Conservation (phyloP, 2,888 invertebrate species). For the Eupithecia vulgata region DNA sequence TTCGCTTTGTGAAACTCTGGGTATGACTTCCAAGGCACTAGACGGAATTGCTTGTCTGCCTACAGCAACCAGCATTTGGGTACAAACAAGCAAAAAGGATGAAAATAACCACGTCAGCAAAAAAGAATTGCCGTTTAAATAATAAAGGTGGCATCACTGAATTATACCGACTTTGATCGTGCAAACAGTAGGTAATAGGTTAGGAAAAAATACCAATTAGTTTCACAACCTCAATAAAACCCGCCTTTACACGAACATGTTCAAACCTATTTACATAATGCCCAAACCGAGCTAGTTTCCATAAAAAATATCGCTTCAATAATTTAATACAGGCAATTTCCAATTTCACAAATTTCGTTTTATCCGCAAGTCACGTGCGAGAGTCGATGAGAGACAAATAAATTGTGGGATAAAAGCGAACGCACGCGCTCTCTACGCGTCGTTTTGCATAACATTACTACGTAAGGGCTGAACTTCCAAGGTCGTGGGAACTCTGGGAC, state of each 20-base stretch:
- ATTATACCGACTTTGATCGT: neutral
- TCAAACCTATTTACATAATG: conserved; percentile 2
- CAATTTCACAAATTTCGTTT: conserved; percentile 25
- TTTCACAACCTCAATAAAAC: neutral
- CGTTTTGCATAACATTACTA: conserved; percentile 6
- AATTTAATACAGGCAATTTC: conserved; percentile 34
- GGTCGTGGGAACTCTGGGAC: neutral
- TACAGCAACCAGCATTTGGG: neutral
- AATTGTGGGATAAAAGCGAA: conserved; percentile 10
- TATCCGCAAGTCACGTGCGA: conserved; percentile 23
- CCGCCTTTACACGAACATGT: neutral
- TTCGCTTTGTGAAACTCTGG: neutral
- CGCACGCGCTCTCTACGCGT: neutral
- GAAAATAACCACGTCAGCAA: neutral
- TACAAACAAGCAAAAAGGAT: neutral
- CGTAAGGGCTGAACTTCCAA: neutral
- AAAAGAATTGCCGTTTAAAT: neutral
- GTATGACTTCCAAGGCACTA: neutral
- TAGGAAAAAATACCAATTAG: neutral
- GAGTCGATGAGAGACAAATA: conserved; percentile 14
- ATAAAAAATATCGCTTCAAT: conserved; percentile 26
- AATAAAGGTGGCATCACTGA: neutral
- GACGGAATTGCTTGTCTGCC: neutral
- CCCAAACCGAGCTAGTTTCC: neutral
- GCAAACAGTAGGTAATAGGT: neutral